A percentile compares a stretch with the other conserved stretches of the same genome.
Evolutionary conservation across 2,797 vertebrate genomes (phyloP).

Genomic region (Cossypha heuglini): DNA sequence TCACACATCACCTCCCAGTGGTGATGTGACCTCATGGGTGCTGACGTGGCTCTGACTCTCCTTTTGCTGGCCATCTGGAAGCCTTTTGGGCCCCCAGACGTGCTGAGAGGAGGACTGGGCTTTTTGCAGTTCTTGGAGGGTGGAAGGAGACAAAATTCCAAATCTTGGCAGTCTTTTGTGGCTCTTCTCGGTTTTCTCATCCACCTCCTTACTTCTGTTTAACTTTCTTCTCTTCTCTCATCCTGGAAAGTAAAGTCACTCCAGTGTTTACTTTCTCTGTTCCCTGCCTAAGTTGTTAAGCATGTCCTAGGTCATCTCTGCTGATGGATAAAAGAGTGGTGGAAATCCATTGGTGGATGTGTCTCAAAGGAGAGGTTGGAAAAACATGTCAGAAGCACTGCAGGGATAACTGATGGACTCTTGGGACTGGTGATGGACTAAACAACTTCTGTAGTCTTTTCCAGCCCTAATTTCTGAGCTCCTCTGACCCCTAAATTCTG

Average conservation of each 20-base stretch:
- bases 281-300: neutral
- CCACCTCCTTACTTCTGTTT: neutral
- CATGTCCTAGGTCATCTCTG: neutral
- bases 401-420: neutral
- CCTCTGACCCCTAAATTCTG: neutral
- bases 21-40: neutral
- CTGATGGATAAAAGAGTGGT: neutral
- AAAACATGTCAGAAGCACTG: neutral
- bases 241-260: neutral
- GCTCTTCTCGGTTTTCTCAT: neutral
- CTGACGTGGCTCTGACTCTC: neutral
- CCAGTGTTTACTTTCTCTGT: neutral
- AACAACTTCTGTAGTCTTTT: neutral
- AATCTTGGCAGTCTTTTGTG: neutral
- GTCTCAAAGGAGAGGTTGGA: neutral
- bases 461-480: neutral
- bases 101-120: neutral
- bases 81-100: neutral
- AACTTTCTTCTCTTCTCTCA: neutral
- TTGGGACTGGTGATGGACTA: neutral
- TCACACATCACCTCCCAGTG: neutral
- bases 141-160: neutral
- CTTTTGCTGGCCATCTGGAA: neutral
- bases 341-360: neutral
- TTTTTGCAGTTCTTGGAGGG: neutral